Evolutionary conservation across 1,140 invertebrate genomes (phyloP).

Genomic region (Galendromus occidentalis): DNA sequence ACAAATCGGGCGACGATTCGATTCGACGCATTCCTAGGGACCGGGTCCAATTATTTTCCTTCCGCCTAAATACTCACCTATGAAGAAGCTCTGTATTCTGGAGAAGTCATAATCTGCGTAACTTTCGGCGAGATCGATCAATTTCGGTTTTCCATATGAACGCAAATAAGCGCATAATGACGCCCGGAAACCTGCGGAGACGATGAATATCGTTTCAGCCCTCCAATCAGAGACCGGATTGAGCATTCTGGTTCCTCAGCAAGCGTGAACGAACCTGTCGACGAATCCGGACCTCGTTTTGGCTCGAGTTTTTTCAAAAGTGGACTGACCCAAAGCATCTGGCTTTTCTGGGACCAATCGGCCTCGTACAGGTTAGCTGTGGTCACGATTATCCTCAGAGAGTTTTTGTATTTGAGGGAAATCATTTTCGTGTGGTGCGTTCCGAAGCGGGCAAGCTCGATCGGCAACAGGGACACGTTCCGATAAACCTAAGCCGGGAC

Average conservation of each 20-base stretch:
- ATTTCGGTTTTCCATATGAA: not conserved
- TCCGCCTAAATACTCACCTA: not conserved
- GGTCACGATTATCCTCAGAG: conserved; percentile 61
- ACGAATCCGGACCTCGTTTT: conserved; percentile 25
- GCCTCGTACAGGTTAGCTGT: conserved; percentile 74
- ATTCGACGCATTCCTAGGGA: no score
- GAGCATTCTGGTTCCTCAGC: conserved; percentile 38
- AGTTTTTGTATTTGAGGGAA: conserved; percentile 55
- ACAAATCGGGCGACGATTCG: no score
- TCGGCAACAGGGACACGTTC: not conserved
- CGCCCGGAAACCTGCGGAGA: not conserved
- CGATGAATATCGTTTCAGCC: no score
- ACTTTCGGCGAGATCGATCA: conserved; percentile 1
- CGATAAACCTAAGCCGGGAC: not conserved
- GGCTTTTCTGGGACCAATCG: conserved; percentile 84
- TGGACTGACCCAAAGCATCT: conserved; percentile 75
- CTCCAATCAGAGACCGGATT: no score
- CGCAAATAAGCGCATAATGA: not conserved
- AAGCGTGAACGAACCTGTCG: not conserved
- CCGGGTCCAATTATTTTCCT: no score
- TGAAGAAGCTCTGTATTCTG: not conserved
- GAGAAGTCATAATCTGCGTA: conserved; percentile 4
- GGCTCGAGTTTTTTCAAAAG: conserved; percentile 53
- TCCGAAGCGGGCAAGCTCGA: not conserved
- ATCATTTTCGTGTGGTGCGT: conserved; percentile 53